Conservation (phyloP, 2,113 vertebrate species). For the Elephantulus edwardii region DNA sequence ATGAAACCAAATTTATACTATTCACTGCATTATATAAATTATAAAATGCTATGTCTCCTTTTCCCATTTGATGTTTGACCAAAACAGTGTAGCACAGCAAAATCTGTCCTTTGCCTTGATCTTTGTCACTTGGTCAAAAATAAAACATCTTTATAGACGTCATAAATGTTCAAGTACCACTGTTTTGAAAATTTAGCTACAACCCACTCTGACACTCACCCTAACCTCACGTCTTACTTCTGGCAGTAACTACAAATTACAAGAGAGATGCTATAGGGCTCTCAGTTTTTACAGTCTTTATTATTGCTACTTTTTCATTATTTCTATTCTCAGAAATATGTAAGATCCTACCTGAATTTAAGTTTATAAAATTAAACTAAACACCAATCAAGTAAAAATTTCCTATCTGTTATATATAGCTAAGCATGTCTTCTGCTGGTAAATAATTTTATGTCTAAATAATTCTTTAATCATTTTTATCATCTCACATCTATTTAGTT, state of each 20-base stretch:
- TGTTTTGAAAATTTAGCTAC: slow-evolving; percentile 27
- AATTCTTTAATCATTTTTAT: not conserved
- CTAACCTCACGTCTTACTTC: not conserved
- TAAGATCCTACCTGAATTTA: not conserved
- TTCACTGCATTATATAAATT: slow-evolving; percentile 16
- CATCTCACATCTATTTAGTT: not conserved
- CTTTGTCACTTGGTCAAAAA: slow-evolving; percentile 24
- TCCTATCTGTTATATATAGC: not conserved
- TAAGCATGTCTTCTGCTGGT: not conserved
- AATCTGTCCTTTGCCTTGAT: slow-evolving; percentile 9
- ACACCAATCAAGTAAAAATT: not conserved
- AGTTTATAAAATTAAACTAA: not conserved
- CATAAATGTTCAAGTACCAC: slow-evolving; percentile 22
- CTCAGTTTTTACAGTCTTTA: not conserved
- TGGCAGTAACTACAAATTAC: slow-evolving; percentile 34
- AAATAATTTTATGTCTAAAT: not conserved
- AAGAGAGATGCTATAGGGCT: not conserved
- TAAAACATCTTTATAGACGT: slow-evolving; percentile 47
- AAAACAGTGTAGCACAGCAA: slow-evolving; percentile 15
- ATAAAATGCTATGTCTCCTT: not conserved
- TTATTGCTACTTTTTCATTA: not conserved
- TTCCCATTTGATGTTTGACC: slow-evolving; percentile 4
- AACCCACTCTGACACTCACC: not conserved
- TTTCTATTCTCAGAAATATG: not conserved
- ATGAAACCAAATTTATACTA: slow-evolving; percentile 47